Base-by-base conservation (phyloP, 2,888 invertebrate genomes). In the Acronicta aceris region DNA sequence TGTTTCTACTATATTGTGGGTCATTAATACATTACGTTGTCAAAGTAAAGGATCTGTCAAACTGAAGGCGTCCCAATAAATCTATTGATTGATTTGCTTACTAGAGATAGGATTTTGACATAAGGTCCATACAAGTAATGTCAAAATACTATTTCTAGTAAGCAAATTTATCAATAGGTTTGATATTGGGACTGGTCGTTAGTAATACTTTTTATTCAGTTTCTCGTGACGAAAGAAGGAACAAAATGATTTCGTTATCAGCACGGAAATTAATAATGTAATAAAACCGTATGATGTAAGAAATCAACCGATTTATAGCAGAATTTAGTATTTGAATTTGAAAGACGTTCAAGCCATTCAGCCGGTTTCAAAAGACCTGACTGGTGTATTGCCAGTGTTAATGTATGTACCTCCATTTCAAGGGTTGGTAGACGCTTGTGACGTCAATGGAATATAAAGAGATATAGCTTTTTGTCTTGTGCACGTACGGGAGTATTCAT, bases 201-300 rank as follows among this genome's bases (percentile, higher is more conserved):
- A n/a, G n/a, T 21, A 21, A 38, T 38, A n/a, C 38, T 38, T 36
- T 33, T 38, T 38, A 38, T 38, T 38, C 38, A 0, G 38, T 38
- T 15, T 21, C 15, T 0, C 21, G 27, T 51, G 36, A 47, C 17
- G 49, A 46, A 57, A 57, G 27, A 10, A 5, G 40, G 53, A 52
- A 57, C 15, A n/a, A 57, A 61, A 58, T 12, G 7, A 17, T 15
- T 50, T 40, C 46, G 17, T 49, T 68, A 68, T 68, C 58, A 68
- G 54, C 38, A 63, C 46, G 55, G 45, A 48, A 40, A 51, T 46
- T 62, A 53, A n/a, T n/a, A n/a, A 49, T 30, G 48, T 49, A 53
- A 61, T 46, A 61, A 50, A 43, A 56, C 49, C 46, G 21, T 53
- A 46, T 57, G 21, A 48, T 48, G n/a, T 41, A 68, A 62, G 2